Base-by-base conservation (phyloP, 2,888 invertebrate species). In the Itoplectis maculator region DNA sequence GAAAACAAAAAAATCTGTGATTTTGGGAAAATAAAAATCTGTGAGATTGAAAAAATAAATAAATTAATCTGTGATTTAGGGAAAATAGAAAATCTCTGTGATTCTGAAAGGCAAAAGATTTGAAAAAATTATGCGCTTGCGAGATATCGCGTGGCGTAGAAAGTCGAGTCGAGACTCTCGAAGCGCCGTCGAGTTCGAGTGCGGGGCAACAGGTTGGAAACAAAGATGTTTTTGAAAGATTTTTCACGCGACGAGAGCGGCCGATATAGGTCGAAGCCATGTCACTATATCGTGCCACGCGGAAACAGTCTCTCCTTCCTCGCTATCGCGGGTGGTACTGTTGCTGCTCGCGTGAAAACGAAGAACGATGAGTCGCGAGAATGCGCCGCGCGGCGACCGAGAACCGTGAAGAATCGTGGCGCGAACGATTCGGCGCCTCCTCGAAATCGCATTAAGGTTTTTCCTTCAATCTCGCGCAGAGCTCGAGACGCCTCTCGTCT, bases 141-240 rank as follows among this genome's bases (percentile, higher is more conserved):
- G 23, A 29, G 29, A 35, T n/a, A 51, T 20, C n/a, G 3, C 7
- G n/a, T 29, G 23, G 29, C 40, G 4, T n/a, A 6, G 8, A 11
- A 45, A 59, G 23, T n/a, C 42, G 47, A 20, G 59, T 68, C 23
- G 49, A 59, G 70, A 47, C n/a, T n/a, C n/a, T n/a, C n/a, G 54
- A 56, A 29, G 7, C 59, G 35, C 42, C 47, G 68, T n/a, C 54
- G 65, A 29, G 29, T 68, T 65, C 40, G 63, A 49, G 29, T 18
- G 8, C 11, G 47, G n/a, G 81, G 84, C 84, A 85, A 84, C 81
- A 84, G 85, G 84, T 85, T 81, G 81, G 73, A 76, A 81, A 79
- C 73, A 66, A 75, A 82, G 79, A 82, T 75, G 74, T 84, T 85
- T 85, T 81, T 80, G 68, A 81, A 76, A 65, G 80, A 79, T 80